Base-by-base conservation (phyloP, 1,140 invertebrate species). In the Drosophila pruinosa region DNA sequence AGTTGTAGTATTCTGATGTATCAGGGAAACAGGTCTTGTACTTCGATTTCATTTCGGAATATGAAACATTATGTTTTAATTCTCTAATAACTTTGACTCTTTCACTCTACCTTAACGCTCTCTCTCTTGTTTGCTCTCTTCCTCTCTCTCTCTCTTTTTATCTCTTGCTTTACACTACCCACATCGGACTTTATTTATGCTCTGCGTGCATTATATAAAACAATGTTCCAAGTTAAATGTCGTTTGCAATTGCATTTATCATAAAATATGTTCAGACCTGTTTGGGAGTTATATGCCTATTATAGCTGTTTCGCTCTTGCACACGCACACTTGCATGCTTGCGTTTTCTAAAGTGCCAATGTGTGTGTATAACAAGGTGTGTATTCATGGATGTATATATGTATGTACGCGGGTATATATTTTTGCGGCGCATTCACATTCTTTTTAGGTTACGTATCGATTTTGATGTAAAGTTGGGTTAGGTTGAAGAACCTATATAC, bases 381-480 rank as follows among this genome's bases (percentile, higher is more conserved):
- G 62, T 79, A 50, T n/a, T n/a, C n/a, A n/a, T n/a, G n/a, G n/a
- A n/a, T 72, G 62, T 67, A 19, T 78, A 69, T 83, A 67, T 68
- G 38, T 62, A 28, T 28, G 8, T 34, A 34, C 31, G 31, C 4
- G 31, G n/a, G 31, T 34, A 12, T 34, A 34, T 34, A 34, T 62
- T 74, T 85, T 63, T 85, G 81, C 81, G 68, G 54, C 80, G 63
- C 72, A 64, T 67, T 85, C 72, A 88, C 72, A 78, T 86, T 88
- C 67, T 88, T 88, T 86, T 76, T 89, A 88, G 82, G 82, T 88
- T 88, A 88, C 82, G 83, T 88, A 88, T 88, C 83, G 82, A 88
- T 88, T 88, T 89, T 86, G 70, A 62, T 88, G 43, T 38, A 57
- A 45, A 78, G 71, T 88, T 59, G 73, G 82, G 82, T 88, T 88